Percentiles rank a stretch among this genome's conserved stretches.
These are phyloP conservation scores for Brachionus asplanchnoidis DNA, from an alignment of 1,140 invertebrate species.

Conservation along the genomic window DNA sequence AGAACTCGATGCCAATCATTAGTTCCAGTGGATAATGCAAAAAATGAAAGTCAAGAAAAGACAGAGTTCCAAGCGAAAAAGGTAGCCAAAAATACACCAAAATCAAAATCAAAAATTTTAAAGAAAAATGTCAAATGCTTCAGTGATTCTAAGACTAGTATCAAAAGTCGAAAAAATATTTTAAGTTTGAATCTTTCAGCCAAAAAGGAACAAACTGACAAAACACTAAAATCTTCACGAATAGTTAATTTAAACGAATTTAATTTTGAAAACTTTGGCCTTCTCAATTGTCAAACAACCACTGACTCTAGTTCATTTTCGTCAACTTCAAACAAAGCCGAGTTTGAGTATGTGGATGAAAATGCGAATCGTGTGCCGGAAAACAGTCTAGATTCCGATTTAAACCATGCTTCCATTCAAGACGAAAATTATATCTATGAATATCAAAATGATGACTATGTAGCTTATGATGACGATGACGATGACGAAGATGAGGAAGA, in stretches of 20 bases:
- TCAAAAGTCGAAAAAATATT: not conserved
- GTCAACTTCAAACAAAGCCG: not conserved
- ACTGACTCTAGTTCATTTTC: slow-evolving; percentile 6
- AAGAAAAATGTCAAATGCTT: not conserved
- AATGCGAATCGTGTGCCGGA: not conserved
- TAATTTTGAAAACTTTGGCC: not conserved
- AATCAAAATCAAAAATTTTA: not conserved
- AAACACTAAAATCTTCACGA: not conserved
- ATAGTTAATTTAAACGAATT: not conserved
- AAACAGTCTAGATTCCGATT: slow-evolving; percentile 11
- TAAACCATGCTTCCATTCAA: not conserved
- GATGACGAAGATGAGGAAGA: not conserved
- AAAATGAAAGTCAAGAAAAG: not conserved
- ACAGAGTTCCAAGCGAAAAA: not conserved
- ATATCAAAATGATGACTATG: slow-evolving; percentile 20
- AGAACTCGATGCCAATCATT: not conserved
- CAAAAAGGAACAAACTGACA: not conserved
- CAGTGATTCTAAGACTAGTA: not conserved
- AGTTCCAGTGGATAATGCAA: not conserved
- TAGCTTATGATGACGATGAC: slow-evolving; percentile 14
- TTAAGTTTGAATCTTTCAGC: not conserved
- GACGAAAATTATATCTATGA: not conserved
- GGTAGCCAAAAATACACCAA: not conserved
- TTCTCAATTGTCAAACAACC: not conserved
- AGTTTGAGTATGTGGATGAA: not conserved